These are phyloP conservation scores for Cosmia pyralina DNA, from an alignment of 2,888 invertebrate species.

Conservation along the genomic window DNA sequence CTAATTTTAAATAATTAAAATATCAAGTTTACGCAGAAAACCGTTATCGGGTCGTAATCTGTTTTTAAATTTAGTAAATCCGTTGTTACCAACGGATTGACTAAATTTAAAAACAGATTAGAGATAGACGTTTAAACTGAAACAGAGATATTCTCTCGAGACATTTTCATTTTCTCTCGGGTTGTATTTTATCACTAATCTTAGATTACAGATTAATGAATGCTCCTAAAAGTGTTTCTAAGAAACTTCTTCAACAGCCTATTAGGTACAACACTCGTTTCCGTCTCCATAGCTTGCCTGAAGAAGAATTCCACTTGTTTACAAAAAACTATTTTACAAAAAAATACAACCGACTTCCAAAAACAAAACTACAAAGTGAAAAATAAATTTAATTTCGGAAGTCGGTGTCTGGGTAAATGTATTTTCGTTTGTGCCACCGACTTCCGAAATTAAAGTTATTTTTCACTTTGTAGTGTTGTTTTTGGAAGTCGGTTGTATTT, in stretches of 20 bases:
- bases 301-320: no score
- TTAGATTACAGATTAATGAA: slow-evolving; percentile 1
- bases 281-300: background rate
- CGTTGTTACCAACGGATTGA: background rate
- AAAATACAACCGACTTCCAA: no score
- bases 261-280: background rate
- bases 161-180: slow-evolving; percentile 6
- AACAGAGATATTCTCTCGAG: background rate
- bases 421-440: no score
- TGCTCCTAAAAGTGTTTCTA: background rate
- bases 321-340: no score
- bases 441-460: no score
- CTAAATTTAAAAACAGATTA: background rate
- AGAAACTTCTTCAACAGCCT: background rate
- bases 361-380: no score
- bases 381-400: no score
- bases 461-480: no score
- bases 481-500: no score
- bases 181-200: slow-evolving; percentile 10
- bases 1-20: background rate
- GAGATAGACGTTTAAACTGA: background rate
- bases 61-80: no score
- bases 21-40: background rate
- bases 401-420: no score
- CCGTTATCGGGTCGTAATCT: no score